phyloP scores from a whole-genome alignment of 92 coral and sea anemone genomes.

The Metridium senile region DNA sequence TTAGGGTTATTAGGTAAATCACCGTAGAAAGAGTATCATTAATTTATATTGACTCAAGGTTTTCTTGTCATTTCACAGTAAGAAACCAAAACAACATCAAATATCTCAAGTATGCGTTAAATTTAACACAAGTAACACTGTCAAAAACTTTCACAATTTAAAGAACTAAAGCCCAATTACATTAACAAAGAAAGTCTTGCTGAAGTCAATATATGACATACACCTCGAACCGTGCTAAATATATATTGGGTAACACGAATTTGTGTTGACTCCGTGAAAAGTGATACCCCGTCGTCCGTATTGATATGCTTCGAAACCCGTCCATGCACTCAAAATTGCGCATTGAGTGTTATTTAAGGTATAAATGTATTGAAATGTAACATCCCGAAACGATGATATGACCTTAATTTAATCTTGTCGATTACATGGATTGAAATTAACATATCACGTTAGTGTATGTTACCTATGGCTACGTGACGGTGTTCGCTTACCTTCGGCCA shows the following conservation, averaged over 20 bases:
- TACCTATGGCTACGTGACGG: constrained; percentile 18
- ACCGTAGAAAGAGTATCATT: constrained; percentile 24
- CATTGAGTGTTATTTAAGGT: not conserved
- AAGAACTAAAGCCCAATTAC: not conserved
- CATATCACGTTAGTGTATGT: constrained; percentile 21
- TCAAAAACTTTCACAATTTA: constrained; percentile 3
- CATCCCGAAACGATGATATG: not conserved
- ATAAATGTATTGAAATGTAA: not conserved
- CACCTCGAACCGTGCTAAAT: constrained; percentile 8
- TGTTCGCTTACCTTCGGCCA: constrained; percentile 91
- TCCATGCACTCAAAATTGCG: constrained; percentile 8
- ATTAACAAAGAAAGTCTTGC: not conserved
- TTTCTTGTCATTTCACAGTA: constrained; percentile 1
- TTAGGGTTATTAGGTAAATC: constrained; percentile 26
- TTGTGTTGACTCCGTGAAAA: constrained; percentile 19
- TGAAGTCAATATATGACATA: constrained; percentile 8
- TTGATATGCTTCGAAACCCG: constrained; percentile 19
- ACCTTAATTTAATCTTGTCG: constrained; percentile 5
- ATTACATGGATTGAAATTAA: constrained; percentile 11
- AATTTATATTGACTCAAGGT: constrained; percentile 4
- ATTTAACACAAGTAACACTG: not conserved
- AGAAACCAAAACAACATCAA: constrained; percentile 29
- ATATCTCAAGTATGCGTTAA: constrained; percentile 20
- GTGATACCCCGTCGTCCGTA: constrained; percentile 19
- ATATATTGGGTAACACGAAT: constrained; percentile 12